A percentile compares a stretch with the other conserved stretches of the same genome.
Evolutionary conservation across 2,888 invertebrate species (phyloP).

Genomic region (Theretra japonica): DNA sequence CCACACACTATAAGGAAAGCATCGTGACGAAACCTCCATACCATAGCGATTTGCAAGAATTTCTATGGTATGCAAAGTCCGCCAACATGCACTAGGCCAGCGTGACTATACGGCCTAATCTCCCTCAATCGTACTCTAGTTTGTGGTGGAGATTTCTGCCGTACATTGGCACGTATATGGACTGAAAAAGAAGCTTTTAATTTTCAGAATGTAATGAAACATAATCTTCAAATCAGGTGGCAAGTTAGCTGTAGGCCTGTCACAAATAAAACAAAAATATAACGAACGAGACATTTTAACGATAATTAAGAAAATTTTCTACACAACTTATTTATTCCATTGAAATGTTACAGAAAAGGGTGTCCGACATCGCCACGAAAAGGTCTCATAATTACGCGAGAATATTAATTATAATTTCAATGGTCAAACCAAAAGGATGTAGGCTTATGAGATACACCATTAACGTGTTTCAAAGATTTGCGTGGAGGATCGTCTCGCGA

Average conservation of each 20-base stretch:
- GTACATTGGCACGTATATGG: no score
- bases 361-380: background rate
- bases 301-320: background rate
- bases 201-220: background rate
- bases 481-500: background rate
- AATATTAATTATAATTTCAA: constrained; percentile 5
- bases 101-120: no score
- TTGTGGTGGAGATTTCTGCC: no score
- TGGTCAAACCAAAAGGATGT: background rate
- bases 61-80: no score
- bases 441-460: constrained; percentile 12
- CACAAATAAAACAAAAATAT: background rate
- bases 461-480: background rate
- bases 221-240: background rate
- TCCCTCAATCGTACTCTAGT: no score
- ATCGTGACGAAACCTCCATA: no score
- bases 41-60: no score
- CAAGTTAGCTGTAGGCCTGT: background rate
- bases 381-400: constrained; percentile 8
- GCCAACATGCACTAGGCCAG: no score
- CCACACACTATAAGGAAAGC: no score
- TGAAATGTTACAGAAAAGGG: background rate
- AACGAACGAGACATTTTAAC: background rate
- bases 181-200: no score
- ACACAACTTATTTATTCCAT: background rate